Evolutionary conservation across 2,888 invertebrate species (phyloP), one percentile per base, ranked within the genome.

Genomic region (Allygus modestus): DNA sequence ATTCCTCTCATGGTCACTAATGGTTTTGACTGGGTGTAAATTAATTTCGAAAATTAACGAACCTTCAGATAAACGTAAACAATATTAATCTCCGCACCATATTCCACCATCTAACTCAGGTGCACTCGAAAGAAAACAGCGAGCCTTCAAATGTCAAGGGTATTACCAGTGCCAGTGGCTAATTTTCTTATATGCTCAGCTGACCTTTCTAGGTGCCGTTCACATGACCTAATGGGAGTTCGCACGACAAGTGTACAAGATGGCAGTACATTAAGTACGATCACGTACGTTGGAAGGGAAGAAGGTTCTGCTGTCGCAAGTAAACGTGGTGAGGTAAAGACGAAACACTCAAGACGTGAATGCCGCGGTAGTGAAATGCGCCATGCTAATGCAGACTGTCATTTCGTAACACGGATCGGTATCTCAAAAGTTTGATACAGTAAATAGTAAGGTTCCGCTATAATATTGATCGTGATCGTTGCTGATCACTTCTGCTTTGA

Each of bases 251-350:
- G 54, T 54, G 54, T 65, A 65, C 28, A 65, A 65, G 65, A 65
- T 31, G 65, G 65, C 65, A 12, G 15, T 15, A 17, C 31, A 65
- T 65, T 65, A 65, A 65, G 65, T 65, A 28, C 28, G 65, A 65
- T 65, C 65, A 65, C 65, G 65, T 65, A 26, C 23, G 65, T 65
- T 28, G 65, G 65, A 9, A n/a, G 51, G 51, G 17, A 51, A n/a
- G 51, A 51, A n/a, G 58, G 65, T 28, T 26, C 28, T 65, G 65
- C 28, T 31, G 23, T 58, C 58, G 58, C 17, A 58, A 58, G 23
- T 9, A 58, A 23, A 58, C 23, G 58, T 58, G 58, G n/a, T n/a
- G n/a, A n/a, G n/a, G 58, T 17, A 2, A 37, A 51, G 58, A 23
- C 12, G 58, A 4, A 23, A 23, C 23, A 58, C 51, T 17, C 46